A percentile compares a stretch with the other conserved stretches of the same genome.
phyloP scores from a whole-genome alignment of 1,140 invertebrate genomes.

The Diabrotica virgifera region DNA sequence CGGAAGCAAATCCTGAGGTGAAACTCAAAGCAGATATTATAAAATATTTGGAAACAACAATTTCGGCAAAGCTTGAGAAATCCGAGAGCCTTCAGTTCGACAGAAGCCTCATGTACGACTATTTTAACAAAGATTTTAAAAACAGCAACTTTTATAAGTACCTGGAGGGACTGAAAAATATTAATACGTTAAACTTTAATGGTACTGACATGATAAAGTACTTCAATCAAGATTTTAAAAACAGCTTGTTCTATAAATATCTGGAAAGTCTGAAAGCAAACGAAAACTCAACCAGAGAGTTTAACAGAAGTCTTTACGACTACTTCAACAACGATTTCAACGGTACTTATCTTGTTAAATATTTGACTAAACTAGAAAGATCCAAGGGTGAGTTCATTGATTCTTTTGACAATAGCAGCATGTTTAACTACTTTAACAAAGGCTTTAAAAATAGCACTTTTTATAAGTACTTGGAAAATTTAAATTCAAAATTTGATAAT shows the following conservation, averaged over 20 bases:
- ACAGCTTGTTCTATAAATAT: conserved; percentile 10
- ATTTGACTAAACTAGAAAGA: neutral
- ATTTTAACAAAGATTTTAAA: conserved; percentile 16
- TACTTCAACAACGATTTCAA: conserved; percentile 18
- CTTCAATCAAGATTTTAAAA: conserved; percentile 10
- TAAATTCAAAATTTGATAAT: neutral
- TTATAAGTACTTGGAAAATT: conserved; percentile 9
- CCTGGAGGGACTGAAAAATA: conserved; percentile 8
- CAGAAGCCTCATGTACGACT: conserved; percentile 4
- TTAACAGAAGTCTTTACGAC: conserved; percentile 12
- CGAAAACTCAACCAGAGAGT: conserved; percentile 5
- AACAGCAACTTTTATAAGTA: conserved; percentile 16
- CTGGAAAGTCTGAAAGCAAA: conserved; percentile 5
- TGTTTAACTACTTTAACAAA: conserved; percentile 14
- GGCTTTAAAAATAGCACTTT: conserved; percentile 14
- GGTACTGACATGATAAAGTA: neutral
- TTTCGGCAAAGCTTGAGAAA: neutral
- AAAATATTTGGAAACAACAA: neutral
- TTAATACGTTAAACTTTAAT: conserved; percentile 4
- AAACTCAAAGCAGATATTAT: neutral
- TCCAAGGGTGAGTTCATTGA: neutral
- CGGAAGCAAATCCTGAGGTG: neutral
- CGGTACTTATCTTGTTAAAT: conserved; percentile 11
- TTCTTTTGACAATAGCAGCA: neutral
- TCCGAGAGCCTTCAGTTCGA: neutral